Conservation (phyloP, 2,797 vertebrate genomes). For the Pseudochirops corinnae region DNA sequence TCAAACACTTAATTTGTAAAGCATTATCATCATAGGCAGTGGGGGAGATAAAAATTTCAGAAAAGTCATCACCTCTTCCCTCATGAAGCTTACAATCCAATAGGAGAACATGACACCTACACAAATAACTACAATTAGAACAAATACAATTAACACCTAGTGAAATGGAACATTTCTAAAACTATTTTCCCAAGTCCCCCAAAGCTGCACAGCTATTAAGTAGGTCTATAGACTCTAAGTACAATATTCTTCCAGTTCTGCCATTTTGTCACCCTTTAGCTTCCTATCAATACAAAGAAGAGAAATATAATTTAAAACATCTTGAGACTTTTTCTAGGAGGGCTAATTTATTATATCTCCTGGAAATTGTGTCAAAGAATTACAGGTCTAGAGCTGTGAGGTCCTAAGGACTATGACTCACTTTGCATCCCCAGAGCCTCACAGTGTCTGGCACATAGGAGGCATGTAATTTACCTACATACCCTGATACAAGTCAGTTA, state of each 20-base stretch:
- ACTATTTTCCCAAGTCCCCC: background rate
- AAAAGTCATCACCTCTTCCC: background rate
- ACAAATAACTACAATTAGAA: background rate
- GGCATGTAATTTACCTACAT: background rate
- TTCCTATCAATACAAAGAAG: background rate
- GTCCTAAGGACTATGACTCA: background rate
- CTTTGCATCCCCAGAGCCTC: background rate
- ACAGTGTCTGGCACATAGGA: background rate
- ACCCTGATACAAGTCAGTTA: no score
- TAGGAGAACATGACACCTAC: background rate
- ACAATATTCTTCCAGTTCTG: background rate
- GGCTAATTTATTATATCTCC: background rate
- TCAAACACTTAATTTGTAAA: background rate
- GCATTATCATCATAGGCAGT: background rate
- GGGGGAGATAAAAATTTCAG: background rate
- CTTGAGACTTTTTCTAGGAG: background rate
- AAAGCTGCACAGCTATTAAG: background rate
- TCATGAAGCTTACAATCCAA: background rate
- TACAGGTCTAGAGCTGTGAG: background rate
- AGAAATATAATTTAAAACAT: background rate
- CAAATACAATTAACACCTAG: background rate
- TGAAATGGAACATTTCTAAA: background rate
- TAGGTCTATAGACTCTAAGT: background rate
- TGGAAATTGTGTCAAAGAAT: background rate
- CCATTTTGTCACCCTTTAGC: background rate